These are phyloP conservation scores for Drosophila gunungcola DNA, from an alignment of 1,140 invertebrate species.

Conservation along the genomic window DNA sequence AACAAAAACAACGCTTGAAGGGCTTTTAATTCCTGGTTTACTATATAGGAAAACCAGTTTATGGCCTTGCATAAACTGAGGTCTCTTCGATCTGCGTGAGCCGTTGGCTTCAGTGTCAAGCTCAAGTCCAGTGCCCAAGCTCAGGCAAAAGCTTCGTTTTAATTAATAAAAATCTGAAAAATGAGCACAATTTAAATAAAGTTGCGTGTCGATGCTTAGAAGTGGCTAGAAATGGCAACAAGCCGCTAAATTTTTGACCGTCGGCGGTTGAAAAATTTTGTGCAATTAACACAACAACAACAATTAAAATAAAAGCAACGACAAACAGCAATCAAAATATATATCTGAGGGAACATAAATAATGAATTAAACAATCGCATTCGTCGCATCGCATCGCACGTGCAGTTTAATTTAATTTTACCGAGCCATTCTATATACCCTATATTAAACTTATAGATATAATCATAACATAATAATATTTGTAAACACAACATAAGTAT, in stretches of 20 bases:
- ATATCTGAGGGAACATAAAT: conserved; percentile 49
- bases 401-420: conserved; percentile 10
- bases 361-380: conserved; percentile 35
- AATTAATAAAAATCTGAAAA: conserved; percentile 73
- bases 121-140: conserved; percentile 27
- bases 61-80: conserved; percentile 22
- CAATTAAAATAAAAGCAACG: conserved; percentile 37
- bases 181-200: conserved; percentile 63
- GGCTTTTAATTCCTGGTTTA: conserved; percentile 40
- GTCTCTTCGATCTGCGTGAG: conserved; percentile 25
- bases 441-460: background rate
- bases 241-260: conserved; percentile 35
- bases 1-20: conserved; percentile 9
- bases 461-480: too few relatives aligned
- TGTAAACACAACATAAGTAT: too few relatives aligned
- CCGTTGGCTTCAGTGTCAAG: conserved; percentile 46
- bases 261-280: conserved; percentile 49
- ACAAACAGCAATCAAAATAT: conserved; percentile 40
- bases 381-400: conserved; percentile 29
- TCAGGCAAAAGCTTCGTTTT: conserved; percentile 31
- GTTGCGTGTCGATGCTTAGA: conserved; percentile 61
- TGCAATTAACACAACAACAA: conserved; percentile 60
- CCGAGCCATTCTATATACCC: conserved; percentile 6
- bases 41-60: conserved; percentile 39
- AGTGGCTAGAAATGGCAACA: conserved; percentile 24